Conservation (phyloP, 1,140 invertebrate genomes). For the Reticulitermes speratus region DNA sequence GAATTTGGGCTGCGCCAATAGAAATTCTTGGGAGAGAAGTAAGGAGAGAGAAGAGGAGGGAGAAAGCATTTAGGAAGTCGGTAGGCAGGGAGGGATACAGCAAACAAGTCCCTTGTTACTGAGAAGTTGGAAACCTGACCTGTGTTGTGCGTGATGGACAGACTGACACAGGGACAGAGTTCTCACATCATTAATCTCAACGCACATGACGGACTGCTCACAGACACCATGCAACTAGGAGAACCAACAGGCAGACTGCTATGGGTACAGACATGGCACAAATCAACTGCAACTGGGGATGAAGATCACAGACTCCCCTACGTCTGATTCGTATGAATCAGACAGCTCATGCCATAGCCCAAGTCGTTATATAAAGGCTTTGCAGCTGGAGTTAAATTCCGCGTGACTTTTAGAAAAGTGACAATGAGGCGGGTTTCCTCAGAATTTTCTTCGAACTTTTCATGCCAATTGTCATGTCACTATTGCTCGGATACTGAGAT, state of each 20-base stretch:
- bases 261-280: background rate
- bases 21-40: background rate
- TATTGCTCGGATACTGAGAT: no score
- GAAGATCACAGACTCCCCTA: no score
- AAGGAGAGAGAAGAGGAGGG: background rate
- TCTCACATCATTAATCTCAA: slow-evolving; percentile 16
- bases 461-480: no score
- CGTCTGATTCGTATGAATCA: no score
- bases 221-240: background rate
- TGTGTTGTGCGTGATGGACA: background rate
- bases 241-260: background rate
- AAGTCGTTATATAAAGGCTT: no score
- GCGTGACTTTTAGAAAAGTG: no score
- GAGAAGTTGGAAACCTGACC: slow-evolving; percentile 13
- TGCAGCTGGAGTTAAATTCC: no score
- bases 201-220: background rate
- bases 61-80: background rate
- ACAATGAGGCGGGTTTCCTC: no score
- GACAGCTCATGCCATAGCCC: no score
- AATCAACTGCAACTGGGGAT: background rate
- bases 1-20: background rate
- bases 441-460: no score
- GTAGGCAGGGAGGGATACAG: background rate
- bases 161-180: background rate
- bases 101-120: slow-evolving; percentile 18